These are phyloP conservation scores for Artibeus jamaicensis DNA, from an alignment of 2,797 vertebrate genomes.

Conservation along the genomic window DNA sequence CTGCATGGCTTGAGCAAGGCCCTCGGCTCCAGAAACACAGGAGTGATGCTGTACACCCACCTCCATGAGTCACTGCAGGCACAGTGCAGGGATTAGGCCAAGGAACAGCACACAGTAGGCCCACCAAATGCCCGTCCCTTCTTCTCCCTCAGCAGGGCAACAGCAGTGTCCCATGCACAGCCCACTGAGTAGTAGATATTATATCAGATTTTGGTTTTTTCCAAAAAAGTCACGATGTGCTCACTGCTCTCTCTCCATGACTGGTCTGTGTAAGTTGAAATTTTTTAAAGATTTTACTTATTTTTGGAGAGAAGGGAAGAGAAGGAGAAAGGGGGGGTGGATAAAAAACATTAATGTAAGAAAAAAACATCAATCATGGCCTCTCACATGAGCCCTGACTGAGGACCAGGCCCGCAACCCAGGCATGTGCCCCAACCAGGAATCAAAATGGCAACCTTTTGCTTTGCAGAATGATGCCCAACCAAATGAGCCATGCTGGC, in stretches of 20 bases:
- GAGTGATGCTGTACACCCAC: background rate
- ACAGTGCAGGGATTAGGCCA: background rate
- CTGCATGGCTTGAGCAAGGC: background rate
- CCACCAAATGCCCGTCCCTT: background rate
- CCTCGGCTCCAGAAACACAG: background rate
- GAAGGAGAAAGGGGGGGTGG: background rate
- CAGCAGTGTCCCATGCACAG: accelerated
- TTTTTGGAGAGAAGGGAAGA: background rate
- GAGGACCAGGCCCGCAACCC: background rate
- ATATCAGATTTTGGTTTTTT: background rate
- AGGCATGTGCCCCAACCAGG: background rate
- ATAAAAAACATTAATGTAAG: background rate
- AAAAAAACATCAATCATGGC: background rate
- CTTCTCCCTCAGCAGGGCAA: background rate
- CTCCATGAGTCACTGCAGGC: background rate
- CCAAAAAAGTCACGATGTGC: background rate
- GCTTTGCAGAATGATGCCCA: background rate
- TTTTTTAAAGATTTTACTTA: background rate
- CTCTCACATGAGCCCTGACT: background rate
- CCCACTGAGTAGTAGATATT: accelerated
- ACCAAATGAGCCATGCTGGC: background rate
- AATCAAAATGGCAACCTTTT: background rate
- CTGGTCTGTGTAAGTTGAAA: background rate
- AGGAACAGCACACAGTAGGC: background rate
- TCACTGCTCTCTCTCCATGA: background rate